A percentile compares a stretch with the other conserved stretches of the same genome.
Evolutionary conservation across 53 echinoderm and acorn worm genomes (phyloP).

Genomic region (Mesocentrotus franciscanus): DNA sequence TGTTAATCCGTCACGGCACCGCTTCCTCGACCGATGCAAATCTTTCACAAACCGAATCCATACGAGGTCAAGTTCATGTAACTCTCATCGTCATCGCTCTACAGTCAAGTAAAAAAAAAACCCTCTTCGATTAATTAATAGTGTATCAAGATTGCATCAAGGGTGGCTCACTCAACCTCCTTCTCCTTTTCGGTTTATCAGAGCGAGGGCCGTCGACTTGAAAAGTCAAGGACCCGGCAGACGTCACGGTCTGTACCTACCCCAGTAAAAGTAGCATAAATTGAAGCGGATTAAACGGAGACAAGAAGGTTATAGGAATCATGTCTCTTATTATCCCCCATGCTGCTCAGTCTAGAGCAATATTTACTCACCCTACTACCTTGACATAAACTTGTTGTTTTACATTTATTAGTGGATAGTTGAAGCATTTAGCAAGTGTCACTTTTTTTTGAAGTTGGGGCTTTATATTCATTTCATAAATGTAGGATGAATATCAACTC

Average conservation of each 20-base stretch:
- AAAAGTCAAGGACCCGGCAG: conserved; percentile 49
- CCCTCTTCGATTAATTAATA: conserved; percentile 48
- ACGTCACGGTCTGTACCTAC: conserved; percentile 33
- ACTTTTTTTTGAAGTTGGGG: neutral
- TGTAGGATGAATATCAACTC: no score
- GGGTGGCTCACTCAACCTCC: conserved; percentile 34
- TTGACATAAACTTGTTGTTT: neutral
- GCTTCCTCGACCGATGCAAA: neutral
- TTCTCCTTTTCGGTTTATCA: conserved; percentile 33
- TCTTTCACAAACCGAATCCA: conserved; percentile 43
- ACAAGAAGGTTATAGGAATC: neutral
- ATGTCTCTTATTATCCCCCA: conserved; percentile 4
- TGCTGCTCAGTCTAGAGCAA: neutral
- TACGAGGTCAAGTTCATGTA: conserved; percentile 24
- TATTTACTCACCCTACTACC: neutral
- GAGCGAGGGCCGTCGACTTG: neutral
- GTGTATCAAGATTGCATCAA: conserved; percentile 20
- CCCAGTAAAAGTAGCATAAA: neutral
- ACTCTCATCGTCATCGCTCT: conserved; percentile 1
- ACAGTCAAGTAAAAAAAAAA: neutral
- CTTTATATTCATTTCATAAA: neutral
- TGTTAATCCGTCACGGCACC: neutral
- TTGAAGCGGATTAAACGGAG: neutral
- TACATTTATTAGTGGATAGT: neutral
- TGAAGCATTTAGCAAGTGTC: neutral